Base-by-base conservation (phyloP, 2,888 invertebrate genomes). In the Calameuta filiformis region DNA sequence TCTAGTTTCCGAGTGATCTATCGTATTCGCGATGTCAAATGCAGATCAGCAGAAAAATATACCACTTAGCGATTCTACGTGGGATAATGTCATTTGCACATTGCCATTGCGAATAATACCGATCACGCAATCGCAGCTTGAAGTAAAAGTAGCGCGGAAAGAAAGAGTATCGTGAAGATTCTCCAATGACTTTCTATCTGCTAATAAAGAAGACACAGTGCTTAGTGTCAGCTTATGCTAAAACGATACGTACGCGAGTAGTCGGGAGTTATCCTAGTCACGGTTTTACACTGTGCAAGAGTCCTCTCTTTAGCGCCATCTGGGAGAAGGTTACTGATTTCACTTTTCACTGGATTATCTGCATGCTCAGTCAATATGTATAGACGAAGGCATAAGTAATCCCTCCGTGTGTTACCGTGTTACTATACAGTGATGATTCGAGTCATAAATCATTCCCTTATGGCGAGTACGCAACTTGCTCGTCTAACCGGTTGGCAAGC, bases 261-360 rank as follows among this genome's bases (percentile, higher is more conserved):
- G 15, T 56, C 40, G 40, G 40, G 23, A 56, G 40, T 56, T 56
- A 23, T 6, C 40, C 40, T 56, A 23, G 23, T 56, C 40, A 56
- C 40, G 40, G 2, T 23, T 56, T 1, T 56, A 56, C 40, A 23
- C 40, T 56, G 4, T 56, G 40, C 40, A 56, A 23, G 23, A 23
- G 6, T 23, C 15, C 23, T 56, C 23, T 56, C 23, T 56, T 9
- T 9, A 23, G 40, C 40, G 23, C 15, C 23, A 56, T 56, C 30
- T 31, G 12, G 71, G 71, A 71, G 71, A 71, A 71, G 71, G 71
- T 71, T 71, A 34, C 71, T 33, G 71, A 71, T 71, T 71, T 71
- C 71, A 71, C 71, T 71, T 71, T 71, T 31, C 71, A 71, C 31
- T 4, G 31, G 34, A 11, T 30, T 31, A 71, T 71, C 71, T n/a